Percentiles rank a stretch among this genome's conserved stretches.
These are phyloP conservation scores for Streptopelia turtur DNA, from an alignment of 2,797 vertebrate species.

Conservation along the genomic window DNA sequence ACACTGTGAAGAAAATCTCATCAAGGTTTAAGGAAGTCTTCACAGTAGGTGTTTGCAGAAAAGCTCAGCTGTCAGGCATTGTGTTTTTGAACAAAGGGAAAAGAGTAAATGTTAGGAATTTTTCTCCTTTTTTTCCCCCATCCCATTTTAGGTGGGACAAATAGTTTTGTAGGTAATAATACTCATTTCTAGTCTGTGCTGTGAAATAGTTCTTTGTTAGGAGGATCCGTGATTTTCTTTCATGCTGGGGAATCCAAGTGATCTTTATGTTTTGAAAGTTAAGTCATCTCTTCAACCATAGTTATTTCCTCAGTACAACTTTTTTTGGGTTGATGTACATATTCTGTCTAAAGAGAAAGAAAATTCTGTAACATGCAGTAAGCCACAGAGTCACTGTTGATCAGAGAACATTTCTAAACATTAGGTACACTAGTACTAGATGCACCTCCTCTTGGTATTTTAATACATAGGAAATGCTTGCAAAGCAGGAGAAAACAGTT, in stretches of 20 bases:
- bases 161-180: not conserved
- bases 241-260: not conserved
- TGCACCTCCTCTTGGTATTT: not conserved
- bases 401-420: not conserved
- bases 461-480: not conserved
- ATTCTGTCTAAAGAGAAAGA: not conserved
- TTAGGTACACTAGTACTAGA: not conserved
- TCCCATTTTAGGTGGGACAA: not conserved
- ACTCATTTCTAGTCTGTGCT: not conserved
- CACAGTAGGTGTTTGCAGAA: not conserved
- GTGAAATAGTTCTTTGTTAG: not conserved
- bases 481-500: not conserved
- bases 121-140: not conserved
- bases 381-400: not conserved
- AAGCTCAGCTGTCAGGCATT: not conserved
- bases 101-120: too few species aligned
- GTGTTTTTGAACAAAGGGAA: not conserved
- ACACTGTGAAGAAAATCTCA: not conserved
- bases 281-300: not conserved
- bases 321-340: not conserved
- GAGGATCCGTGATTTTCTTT: not conserved
- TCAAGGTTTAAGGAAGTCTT: not conserved
- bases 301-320: not conserved
- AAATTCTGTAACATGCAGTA: not conserved
- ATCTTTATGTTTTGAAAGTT: not conserved